Base-by-base conservation (phyloP, 2,113 vertebrate species). In the Protobothrops mucrosquamatus region DNA sequence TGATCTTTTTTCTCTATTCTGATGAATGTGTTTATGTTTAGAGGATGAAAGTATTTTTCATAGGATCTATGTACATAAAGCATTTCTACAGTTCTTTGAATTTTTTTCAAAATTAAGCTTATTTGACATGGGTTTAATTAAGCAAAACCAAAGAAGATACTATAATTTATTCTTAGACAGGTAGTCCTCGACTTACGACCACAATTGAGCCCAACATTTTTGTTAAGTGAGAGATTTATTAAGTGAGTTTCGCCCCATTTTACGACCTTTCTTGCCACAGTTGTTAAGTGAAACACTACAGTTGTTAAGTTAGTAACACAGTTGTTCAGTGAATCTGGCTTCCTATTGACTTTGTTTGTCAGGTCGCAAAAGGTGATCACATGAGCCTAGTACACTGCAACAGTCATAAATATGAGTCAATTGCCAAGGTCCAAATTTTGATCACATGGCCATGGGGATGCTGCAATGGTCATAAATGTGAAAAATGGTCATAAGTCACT, bases 61-160 rank as follows among this genome's bases (percentile, higher is more conserved):
- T 15, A 69, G 56, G 74, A 59, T 11, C n/a, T 46, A 2, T 0
- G 0, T 1, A 20, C 59, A 91, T 51, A 18, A 0, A 0, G 46
- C 69, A 92, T 69, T 93, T 86, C 92, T 91, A 81, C 12, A 0
- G 8, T 2, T 24, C 46, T 85, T 0, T 90, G 22, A 87, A 46
- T 48, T 12, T 48, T 29, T 87, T 56, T 39, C 54, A 74, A 92
- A 59, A 55, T 88, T 46, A 61, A 88, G 56, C 29, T 23, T 51
- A 11, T n/a, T 51, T 29, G 88, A 89, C 8, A 4, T 87, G 54
- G 20, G 81, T 56, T 48, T 29, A 48, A 87, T 26, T 18, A 87
- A 52, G 6, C 24, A 54, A 86, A 89, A n/a, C 55, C 69, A 91
- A 59, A 29, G 48, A 52, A 23, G 23, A 81, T 85, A 8, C 59